Base-by-base conservation (phyloP, 2,113 vertebrate species). In the Brevimyrus niger region DNA sequence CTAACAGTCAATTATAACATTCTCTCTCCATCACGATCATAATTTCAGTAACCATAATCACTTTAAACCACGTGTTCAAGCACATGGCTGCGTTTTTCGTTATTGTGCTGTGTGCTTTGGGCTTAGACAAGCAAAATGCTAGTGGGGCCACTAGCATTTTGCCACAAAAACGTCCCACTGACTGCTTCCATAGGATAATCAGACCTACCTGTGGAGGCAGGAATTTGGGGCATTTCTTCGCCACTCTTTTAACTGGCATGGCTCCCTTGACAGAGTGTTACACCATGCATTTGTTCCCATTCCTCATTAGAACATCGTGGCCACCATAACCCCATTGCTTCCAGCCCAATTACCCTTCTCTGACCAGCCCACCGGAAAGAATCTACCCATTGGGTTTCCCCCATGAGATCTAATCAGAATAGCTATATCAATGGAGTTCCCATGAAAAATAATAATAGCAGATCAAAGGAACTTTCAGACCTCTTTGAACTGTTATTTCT, bases 191-290 rank as follows among this genome's bases (percentile, higher is more conserved):
- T 90, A 47, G 86, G 76, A 87, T 88, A 31, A 53, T 31, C 53
- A 53, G 48, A 42, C 91, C 92, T 90, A 93, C 92, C 92, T 93
- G 84, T 85, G 48, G 91, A 89, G 87, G 90, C 86, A 91, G 91
- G 91, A 93, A 94, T 93, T 89, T 65, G 5, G 80, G 92, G 92
- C 95, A 94, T 94, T 91, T 88, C 82, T 89, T 86, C n/a, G 17
- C 53, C 61, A 21, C 65, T 90, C 69, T 82, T 58, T 90, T 31
- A 50, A 51, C 55, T 91, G 47, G 65, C 89, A 44, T 91, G 46
- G 65, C 89, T 82, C 61, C 46, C 58, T 87, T 76, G 17, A 46
- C 69, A 31, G 47, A 85, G 85, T 73, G 50, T 87, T 88, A 23
- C 85, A 89, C 87, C 58, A 69, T 89, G 85, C 85, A 76, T 85